Evolutionary conservation across 2,888 invertebrate genomes (phyloP).

Genomic region (Cheilosia impressa): DNA sequence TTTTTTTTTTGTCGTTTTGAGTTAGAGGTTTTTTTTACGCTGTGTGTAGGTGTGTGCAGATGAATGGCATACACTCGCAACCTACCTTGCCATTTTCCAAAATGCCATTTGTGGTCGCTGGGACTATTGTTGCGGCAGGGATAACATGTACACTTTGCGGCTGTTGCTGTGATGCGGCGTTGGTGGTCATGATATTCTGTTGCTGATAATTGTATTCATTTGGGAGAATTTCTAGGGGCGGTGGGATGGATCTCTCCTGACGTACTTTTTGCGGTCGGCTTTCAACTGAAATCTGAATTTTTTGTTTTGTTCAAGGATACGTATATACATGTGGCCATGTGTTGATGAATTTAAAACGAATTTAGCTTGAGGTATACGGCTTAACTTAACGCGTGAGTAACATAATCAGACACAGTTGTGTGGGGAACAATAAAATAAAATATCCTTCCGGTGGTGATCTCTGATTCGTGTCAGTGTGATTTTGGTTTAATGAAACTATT

Average conservation of each 20-base stretch:
- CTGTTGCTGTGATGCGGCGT: constrained; percentile 76
- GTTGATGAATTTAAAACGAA: constrained; percentile 40
- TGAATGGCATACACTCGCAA: constrained; percentile 78
- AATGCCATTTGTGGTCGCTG: constrained; percentile 79
- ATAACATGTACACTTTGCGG: constrained; percentile 74
- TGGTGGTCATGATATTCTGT: constrained; percentile 65
- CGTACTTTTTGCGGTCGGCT: constrained; percentile 80
- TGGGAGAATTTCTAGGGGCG: constrained; percentile 81
- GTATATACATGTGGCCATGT: neutral
- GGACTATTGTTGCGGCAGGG: constrained; percentile 66
- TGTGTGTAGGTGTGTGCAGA: constrained; percentile 14
- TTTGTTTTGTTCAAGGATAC: constrained; percentile 44
- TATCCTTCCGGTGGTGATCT: constrained; percentile 7
- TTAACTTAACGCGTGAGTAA: constrained; percentile 14
- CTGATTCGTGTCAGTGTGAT: neutral
- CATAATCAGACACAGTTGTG: constrained; percentile 15
- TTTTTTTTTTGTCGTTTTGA: constrained; percentile 8
- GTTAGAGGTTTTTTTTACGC: constrained; percentile 8
- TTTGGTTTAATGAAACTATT: constrained; percentile 3
- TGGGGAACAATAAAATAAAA: constrained; percentile 2
- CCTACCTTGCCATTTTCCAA: constrained; percentile 82
- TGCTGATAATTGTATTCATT: constrained; percentile 77
- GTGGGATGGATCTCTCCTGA: constrained; percentile 80
- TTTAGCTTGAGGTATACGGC: neutral
- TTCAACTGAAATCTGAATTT: constrained; percentile 81